Base-by-base conservation (phyloP, 2,113 vertebrate species). In the Stictonetta naevosa region DNA sequence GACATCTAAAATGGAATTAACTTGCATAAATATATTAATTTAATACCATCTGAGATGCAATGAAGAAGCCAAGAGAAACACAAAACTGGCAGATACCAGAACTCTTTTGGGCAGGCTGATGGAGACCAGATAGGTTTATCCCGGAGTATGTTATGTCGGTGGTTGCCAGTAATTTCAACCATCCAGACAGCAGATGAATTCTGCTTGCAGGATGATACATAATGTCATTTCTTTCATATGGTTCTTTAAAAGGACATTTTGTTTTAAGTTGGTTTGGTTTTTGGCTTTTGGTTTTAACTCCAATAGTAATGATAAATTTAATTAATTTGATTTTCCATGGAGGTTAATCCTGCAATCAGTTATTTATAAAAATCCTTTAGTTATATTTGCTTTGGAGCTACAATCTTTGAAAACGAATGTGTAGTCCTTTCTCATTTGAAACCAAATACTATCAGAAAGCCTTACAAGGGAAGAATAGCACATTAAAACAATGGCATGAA, bases 61-160 rank as follows among this genome's bases (percentile, higher is more conserved):
- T 72, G 85, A 92, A 77, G 22, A 33, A 50, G 28, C 8, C 8
- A 66, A 42, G 59, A 81, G 38, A 66, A 71, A 34, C 38, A 50
- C 10, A 72, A 76, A 66, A 31, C 6, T 46, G 42, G 29, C 38
- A 73, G 23, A 67, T 38, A 73, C 10, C 44, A 7, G 21, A 88
- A 28, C 16, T 89, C 13, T 86, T 52, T 42, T 17, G 8, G 28
- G 48, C 66, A 82, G 23, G 7, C 10, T 82, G 20, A 16, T 85
- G 69, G 88, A 56, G 38, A 87, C 26, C 23, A 17, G 28, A 26
- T 67, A 12, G 28, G 13, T 23, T 73, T 67, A 58, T 40, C 25
- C 29, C 0, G 0, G 40, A 52, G 23, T 28, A 67, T 73, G 31
- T 11, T 17, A 59, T n/a, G n/a, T 36, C 36, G 53, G 1, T 34